Evolutionary conservation across 2,888 invertebrate genomes (phyloP).

Genomic region (Aphidoletes aphidimyza): DNA sequence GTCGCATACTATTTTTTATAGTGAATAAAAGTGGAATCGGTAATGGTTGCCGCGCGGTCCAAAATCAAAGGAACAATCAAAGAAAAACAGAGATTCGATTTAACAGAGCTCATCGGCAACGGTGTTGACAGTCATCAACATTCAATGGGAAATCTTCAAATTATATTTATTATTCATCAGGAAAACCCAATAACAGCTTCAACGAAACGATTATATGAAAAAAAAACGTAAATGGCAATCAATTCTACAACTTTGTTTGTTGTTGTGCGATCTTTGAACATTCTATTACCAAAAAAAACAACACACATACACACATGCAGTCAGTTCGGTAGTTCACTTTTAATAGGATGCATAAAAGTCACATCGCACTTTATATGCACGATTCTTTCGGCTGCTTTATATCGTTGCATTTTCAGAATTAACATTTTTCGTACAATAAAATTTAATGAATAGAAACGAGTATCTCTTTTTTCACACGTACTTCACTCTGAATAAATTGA

Average conservation of each 20-base stretch:
- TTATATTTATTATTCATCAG: conserved; percentile 50
- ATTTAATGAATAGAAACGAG: conserved; percentile 23
- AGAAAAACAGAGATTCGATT: neutral
- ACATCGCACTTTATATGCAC: neutral
- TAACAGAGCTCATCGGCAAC: neutral
- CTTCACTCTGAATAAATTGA: conserved; percentile 46
- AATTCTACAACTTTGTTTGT: neutral
- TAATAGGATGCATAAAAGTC: conserved; percentile 33
- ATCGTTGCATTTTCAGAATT: conserved; percentile 31
- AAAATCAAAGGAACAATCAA: neutral
- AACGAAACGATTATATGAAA: neutral
- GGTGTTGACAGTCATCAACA: neutral
- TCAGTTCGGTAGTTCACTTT: conserved; percentile 32
- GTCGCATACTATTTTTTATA: too few relatives aligned
- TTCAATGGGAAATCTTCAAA: neutral
- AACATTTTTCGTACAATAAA: conserved; percentile 48
- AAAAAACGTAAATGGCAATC: neutral
- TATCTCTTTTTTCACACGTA: conserved; percentile 51
- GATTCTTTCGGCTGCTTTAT: neutral
- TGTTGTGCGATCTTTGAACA: neutral
- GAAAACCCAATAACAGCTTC: neutral
- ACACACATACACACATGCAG: too few relatives aligned
- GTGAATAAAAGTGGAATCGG: neutral
- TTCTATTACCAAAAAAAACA: neutral
- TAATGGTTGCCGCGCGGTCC: too few relatives aligned